phyloP scores from a whole-genome alignment of 2,113 vertebrate species.

The Ceyx melanurus region DNA sequence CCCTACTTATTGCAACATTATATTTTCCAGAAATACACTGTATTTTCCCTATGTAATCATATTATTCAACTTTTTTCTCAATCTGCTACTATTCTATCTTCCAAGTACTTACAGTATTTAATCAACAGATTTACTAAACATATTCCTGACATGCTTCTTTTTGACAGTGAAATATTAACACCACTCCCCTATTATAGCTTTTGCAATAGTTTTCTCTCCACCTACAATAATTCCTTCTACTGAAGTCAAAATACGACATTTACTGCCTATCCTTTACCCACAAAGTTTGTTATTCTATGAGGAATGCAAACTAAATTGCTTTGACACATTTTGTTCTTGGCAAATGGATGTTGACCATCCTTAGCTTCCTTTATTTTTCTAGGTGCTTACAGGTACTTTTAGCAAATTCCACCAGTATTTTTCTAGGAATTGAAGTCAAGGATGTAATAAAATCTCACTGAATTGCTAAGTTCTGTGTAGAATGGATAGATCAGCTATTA shows the following conservation, averaged over 20 bases:
- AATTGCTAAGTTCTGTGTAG: neutral
- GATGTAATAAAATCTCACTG: neutral
- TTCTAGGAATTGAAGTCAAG: neutral
- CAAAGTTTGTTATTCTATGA: neutral
- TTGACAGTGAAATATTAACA: conserved; percentile 44
- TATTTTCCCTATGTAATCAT: neutral
- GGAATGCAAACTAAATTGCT: conserved; percentile 19
- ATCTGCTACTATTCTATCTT: neutral
- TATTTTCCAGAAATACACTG: neutral
- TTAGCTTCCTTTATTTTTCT: neutral
- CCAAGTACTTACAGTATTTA: neutral
- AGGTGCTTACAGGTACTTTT: neutral
- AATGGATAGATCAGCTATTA: neutral
- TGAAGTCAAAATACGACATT: conserved; percentile 25
- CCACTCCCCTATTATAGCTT: neutral
- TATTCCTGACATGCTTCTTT: neutral
- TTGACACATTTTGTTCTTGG: conserved; percentile 40
- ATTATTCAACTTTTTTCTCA: neutral
- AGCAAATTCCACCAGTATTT: conserved; percentile 1
- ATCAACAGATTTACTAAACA: conserved; percentile 23
- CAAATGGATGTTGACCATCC: neutral
- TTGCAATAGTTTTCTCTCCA: conserved; percentile 6
- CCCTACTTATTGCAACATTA: neutral
- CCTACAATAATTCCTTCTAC: conserved; percentile 2
- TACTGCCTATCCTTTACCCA: neutral